Base-by-base conservation (phyloP, 2,888 invertebrate species). In the Pristionchus japonicus region DNA sequence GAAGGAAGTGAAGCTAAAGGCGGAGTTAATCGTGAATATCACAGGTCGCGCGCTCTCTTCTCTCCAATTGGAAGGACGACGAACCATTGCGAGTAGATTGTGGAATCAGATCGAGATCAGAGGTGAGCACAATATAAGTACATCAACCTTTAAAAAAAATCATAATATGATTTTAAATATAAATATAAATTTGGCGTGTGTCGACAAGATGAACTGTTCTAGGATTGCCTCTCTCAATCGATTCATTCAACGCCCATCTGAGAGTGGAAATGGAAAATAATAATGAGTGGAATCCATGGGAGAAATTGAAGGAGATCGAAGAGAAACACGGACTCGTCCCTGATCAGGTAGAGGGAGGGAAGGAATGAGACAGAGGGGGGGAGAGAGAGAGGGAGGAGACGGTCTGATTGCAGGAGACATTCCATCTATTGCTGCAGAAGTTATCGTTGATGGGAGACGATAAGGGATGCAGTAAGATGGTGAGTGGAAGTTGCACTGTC, bases 221-320 rank as follows among this genome's bases (percentile, higher is more conserved):
- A 85, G 85, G 23, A 34, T 37, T 85, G 27, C 64, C 85, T 9
- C 37, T 85, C 40, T 85, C 85, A 40, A 85, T 64, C 43, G 64
- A 40, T n/a, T 40, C 85, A 0, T 27, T 64, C 43, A 85, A 85
- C 43, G 64, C n/a, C 27, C 31, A 17, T 37, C 20, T 85, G 27
- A 61, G 27, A 85, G 85, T 85, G 3, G n/a, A 27, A 17, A 17
- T 85, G n/a, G 85, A 85, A 15, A 85, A 85, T 64, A 27, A 85
- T 3, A 61, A 64, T 13, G 27, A 85, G 20, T 85, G 37, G 40
- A 40, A n/a, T 64, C 43, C 64, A 40, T 40, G 37, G 23, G 64
- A 61, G 9, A 64, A 13, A 64, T 34, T 85, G 40, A 85, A 37
- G 64, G 40, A 64, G 27, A 64, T 85, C 27, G 85, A 85, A 64